Evolutionary conservation across 2,888 invertebrate species (phyloP).

Genomic region (Podotricha telesiphe): DNA sequence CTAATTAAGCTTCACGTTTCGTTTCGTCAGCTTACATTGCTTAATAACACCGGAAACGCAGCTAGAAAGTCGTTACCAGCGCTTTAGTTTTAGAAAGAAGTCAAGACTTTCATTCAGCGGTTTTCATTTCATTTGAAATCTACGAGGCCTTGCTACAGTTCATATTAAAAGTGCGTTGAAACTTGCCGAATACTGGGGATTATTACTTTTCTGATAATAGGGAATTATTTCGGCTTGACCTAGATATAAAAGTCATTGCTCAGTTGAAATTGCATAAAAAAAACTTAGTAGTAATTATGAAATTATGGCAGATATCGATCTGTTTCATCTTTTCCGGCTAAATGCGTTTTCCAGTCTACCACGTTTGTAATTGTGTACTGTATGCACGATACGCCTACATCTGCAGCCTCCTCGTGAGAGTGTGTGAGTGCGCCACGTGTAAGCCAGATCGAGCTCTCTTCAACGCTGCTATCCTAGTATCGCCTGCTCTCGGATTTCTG

Average conservation of each 20-base stretch:
- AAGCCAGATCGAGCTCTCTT: constrained; percentile 47
- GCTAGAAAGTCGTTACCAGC: constrained; percentile 67
- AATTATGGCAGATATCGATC: constrained; percentile 55
- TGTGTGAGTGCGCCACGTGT: constrained; percentile 66
- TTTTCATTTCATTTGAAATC: constrained; percentile 70
- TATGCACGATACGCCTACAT: constrained; percentile 48
- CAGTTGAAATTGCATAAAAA: neutral
- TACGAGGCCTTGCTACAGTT: constrained; percentile 51
- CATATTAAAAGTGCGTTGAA: constrained; percentile 52
- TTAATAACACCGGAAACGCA: constrained; percentile 66
- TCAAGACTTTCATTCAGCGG: constrained; percentile 65
- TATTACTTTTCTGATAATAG: constrained; percentile 47
- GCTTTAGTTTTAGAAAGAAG: constrained; percentile 68
- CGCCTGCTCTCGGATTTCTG: constrained; percentile 36
- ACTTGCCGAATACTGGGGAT: constrained; percentile 52
- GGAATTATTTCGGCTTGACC: constrained; percentile 47
- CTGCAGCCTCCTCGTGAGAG: constrained; percentile 31
- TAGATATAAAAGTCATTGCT: constrained; percentile 14
- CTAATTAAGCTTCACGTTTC: constrained; percentile 72
- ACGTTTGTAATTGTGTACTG: constrained; percentile 59
- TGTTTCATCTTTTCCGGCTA: constrained; percentile 67
- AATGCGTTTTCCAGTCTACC: constrained; percentile 72
- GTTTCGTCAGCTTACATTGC: constrained; percentile 67
- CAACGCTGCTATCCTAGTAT: constrained; percentile 51
- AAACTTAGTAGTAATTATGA: constrained; percentile 24